Percentiles rank a stretch among this genome's conserved stretches.
Evolutionary conservation across 2,113 vertebrate species (phyloP).

Genomic region (Rafetus swinhoei): DNA sequence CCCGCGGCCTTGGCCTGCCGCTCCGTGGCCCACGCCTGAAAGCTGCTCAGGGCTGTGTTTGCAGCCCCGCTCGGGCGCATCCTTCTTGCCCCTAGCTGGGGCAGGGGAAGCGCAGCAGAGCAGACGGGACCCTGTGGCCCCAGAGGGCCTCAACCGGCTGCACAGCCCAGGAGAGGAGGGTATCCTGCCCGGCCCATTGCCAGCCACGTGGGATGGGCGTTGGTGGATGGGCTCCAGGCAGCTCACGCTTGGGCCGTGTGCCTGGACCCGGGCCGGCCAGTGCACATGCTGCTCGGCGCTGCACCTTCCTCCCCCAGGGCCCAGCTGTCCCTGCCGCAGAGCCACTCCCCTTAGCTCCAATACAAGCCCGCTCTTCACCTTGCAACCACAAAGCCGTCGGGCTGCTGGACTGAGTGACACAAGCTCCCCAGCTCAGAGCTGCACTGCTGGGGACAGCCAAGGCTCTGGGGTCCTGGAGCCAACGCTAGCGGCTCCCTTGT

Average conservation of each 20-base stretch:
- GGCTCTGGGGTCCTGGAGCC: neutral
- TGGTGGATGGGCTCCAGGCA: neutral
- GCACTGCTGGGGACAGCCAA: neutral
- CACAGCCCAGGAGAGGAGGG: neutral
- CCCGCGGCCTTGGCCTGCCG: too few species aligned
- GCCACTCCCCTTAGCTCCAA: neutral
- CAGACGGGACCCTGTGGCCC: neutral
- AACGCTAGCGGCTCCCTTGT: neutral
- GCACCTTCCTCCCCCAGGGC: too few species aligned
- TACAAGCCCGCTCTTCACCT: too few species aligned
- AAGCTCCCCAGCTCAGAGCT: neutral
- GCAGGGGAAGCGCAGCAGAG: rapidly evolving
- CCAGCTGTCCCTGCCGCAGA: too few species aligned
- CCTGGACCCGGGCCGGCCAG: neutral
- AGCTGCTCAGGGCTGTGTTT: neutral
- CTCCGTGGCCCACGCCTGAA: neutral
- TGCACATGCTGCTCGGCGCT: too few species aligned
- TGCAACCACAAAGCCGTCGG: neutral
- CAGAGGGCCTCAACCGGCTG: neutral
- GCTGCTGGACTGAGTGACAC: neutral
- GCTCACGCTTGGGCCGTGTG: neutral
- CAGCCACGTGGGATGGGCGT: too few species aligned
- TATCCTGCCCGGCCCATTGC: neutral
- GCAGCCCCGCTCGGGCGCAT: neutral
- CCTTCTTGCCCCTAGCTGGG: neutral